Conservation (phyloP, 1,140 invertebrate species). For the Calliopsis andreniformis region DNA sequence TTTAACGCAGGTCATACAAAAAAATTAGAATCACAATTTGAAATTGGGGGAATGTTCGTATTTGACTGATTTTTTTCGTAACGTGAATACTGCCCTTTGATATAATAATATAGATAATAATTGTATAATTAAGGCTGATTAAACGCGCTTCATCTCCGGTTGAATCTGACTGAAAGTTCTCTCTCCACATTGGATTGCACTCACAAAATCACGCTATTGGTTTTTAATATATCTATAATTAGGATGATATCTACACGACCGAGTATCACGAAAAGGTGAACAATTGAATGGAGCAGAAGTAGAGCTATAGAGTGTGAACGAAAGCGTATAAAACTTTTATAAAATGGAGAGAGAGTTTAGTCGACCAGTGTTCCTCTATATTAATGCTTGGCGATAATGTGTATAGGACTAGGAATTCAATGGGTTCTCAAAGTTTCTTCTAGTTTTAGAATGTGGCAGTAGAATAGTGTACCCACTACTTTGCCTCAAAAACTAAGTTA, state of each 20-base stretch:
- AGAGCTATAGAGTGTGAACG: background rate
- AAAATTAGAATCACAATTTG: too few relatives aligned
- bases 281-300: too few relatives aligned
- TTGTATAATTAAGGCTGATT: conserved; percentile 67
- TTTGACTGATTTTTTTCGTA: background rate
- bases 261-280: background rate
- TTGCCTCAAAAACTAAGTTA: conserved; percentile 40
- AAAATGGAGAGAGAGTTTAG: conserved; percentile 31
- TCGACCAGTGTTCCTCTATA: background rate
- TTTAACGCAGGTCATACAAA: too few relatives aligned
- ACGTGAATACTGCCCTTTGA: conserved; percentile 20
- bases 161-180: background rate
- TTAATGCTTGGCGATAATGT: conserved; percentile 4
- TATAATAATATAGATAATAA: conserved; percentile 58
- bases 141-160: conserved; percentile 32
- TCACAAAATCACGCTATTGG: too few relatives aligned
- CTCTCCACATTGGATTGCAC: conserved; percentile 17
- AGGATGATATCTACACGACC: background rate
- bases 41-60: background rate
- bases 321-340: background rate
- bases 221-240: background rate
- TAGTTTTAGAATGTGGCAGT: conserved; percentile 70
- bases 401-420: conserved; percentile 43
- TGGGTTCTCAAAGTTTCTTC: conserved; percentile 37
- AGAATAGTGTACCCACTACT: conserved; percentile 57